Percentiles rank a stretch among this genome's conserved stretches.
Conservation (phyloP, 2,797 vertebrate genomes). For the Spinibarbus caldwelli region DNA sequence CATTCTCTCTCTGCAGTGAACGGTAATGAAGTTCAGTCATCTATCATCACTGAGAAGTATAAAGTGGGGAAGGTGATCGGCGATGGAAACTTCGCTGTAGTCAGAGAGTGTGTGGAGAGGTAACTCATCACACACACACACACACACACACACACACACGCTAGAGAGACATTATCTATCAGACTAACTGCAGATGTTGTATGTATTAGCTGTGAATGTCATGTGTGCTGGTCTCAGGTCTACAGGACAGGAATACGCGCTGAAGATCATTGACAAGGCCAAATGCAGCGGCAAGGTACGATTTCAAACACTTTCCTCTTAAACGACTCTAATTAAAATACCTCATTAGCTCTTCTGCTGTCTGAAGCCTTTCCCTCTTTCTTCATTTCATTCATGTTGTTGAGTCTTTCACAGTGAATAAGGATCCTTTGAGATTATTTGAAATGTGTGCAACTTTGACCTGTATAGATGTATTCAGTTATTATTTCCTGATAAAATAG, state of each 20-base stretch:
- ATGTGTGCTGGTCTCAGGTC: conserved; percentile 74
- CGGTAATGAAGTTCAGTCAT: conserved; percentile 86
- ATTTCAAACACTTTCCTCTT: background rate
- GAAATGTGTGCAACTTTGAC: too few relatives aligned
- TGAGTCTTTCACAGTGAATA: too few relatives aligned
- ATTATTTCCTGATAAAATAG: too few relatives aligned
- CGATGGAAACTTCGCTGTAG: conserved; percentile 89
- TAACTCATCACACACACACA: conserved; percentile 57
- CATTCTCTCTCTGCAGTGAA: conserved; percentile 79
- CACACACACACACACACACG: conserved; percentile 14
- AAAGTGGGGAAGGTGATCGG: conserved; percentile 88
- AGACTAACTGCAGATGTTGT: too few relatives aligned
- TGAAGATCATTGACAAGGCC: conserved; percentile 98
- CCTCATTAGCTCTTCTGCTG: background rate
- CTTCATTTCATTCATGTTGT: too few relatives aligned
- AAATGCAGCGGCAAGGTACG: conserved; percentile 96
- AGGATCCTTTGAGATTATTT: too few relatives aligned
- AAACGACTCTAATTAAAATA: too few relatives aligned
- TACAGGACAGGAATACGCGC: conserved; percentile 92
- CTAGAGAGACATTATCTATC: conserved; percentile 1
- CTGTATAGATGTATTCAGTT: too few relatives aligned
- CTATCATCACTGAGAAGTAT: conserved; percentile 90
- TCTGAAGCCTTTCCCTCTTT: too few relatives aligned
- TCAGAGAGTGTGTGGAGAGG: conserved; percentile 89
- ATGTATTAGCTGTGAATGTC: background rate